Conservation (phyloP, 2,888 invertebrate species). For the Formica aserva region DNA sequence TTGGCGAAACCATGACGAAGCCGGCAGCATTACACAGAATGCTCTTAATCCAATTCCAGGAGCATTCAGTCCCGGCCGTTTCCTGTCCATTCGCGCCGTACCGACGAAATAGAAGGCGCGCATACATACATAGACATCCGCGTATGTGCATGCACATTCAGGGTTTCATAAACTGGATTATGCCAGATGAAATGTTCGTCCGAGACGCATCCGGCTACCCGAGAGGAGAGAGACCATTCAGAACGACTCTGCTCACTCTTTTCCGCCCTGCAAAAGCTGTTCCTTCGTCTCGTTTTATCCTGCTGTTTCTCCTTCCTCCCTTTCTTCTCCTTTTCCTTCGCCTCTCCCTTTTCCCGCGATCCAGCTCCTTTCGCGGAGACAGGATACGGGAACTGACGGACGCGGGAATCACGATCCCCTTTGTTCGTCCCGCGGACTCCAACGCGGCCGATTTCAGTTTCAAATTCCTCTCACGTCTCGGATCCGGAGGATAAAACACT, state of each 20-base stretch:
- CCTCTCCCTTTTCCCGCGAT: constrained; percentile 66
- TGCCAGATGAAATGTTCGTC: constrained; percentile 70
- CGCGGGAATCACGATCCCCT: constrained; percentile 75
- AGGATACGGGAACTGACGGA: constrained; percentile 75
- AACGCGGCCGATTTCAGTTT: constrained; percentile 67
- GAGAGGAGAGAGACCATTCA: constrained; percentile 76
- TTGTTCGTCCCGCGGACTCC: constrained; percentile 73
- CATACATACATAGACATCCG: constrained; percentile 47
- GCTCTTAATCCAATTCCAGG: constrained; percentile 80
- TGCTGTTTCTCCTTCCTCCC: constrained; percentile 30
- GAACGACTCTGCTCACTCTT: constrained; percentile 66
- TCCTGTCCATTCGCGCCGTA: constrained; percentile 81
- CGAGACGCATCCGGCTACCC: constrained; percentile 78
- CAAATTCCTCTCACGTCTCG: constrained; percentile 76
- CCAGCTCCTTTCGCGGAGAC: constrained; percentile 74
- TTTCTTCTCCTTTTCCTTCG: constrained; percentile 10
- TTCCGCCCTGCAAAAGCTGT: constrained; percentile 47
- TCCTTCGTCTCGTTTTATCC: constrained; percentile 4
- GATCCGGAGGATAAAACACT: constrained; percentile 72
- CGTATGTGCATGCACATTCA: constrained; percentile 61
- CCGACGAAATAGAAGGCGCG: constrained; percentile 68
- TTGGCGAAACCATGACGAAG: constrained; percentile 67
- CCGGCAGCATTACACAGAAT: constrained; percentile 59
- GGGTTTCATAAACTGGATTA: constrained; percentile 80
- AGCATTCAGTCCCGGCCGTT: constrained; percentile 80